Evolutionary conservation across 2,888 invertebrate genomes (phyloP).

Genomic region (Andrena fulva): DNA sequence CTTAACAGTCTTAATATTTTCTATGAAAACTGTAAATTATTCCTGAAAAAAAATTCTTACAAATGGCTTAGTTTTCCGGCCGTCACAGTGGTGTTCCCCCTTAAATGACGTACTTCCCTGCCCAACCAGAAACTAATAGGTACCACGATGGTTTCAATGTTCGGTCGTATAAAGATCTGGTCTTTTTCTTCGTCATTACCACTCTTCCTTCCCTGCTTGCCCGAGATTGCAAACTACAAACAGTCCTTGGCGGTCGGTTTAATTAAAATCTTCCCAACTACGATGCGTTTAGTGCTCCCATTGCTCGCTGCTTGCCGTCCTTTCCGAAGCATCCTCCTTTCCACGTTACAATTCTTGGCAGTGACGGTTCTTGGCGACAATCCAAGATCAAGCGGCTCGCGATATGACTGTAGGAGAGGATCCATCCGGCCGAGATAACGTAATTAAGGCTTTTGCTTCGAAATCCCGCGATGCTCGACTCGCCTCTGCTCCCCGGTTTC

Average conservation of each 20-base stretch:
- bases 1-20: too few species aligned
- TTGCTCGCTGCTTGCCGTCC: conserved; percentile 19
- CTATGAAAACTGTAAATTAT: too few species aligned
- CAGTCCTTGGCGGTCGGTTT: conserved; percentile 74
- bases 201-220: conserved; percentile 34
- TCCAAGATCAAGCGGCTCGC: conserved; percentile 74
- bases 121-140: not conserved
- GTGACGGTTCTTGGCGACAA: conserved; percentile 74
- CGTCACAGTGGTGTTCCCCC: too few species aligned
- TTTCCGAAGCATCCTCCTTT: conserved; percentile 50
- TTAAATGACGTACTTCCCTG: not conserved
- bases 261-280: conserved; percentile 77
- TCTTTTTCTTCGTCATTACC: conserved; percentile 25
- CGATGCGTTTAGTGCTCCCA: conserved; percentile 54
- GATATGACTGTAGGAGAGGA: conserved; percentile 72
- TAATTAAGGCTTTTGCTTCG: conserved; percentile 79
- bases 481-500: conserved; percentile 32
- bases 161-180: conserved; percentile 14
- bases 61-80: too few species aligned
- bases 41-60: too few species aligned
- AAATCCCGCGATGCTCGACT: conserved; percentile 52
- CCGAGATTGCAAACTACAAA: conserved; percentile 71
- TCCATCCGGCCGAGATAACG: conserved; percentile 78
- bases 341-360: conserved; percentile 70
- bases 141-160: conserved; percentile 8